Percentiles rank a stretch among this genome's conserved stretches.
These are phyloP conservation scores for Pyrrhia umbra DNA, from an alignment of 2,888 invertebrate genomes.

Conservation along the genomic window DNA sequence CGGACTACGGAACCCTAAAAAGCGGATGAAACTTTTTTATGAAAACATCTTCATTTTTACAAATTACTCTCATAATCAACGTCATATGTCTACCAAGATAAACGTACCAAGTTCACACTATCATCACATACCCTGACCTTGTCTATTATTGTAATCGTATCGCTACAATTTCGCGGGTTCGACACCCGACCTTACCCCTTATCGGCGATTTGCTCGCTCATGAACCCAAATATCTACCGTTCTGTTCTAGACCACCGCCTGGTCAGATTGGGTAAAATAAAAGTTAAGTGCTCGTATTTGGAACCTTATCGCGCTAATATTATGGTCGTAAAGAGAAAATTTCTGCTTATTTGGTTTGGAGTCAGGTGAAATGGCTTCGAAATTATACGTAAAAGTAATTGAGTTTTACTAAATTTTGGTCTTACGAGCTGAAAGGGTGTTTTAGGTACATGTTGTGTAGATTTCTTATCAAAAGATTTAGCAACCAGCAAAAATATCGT, in stretches of 20 bases:
- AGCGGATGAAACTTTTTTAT: too few species aligned
- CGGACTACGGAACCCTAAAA: too few species aligned
- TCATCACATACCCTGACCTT: slow-evolving; percentile 61
- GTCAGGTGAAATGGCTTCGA: slow-evolving; percentile 10
- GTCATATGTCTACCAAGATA: slow-evolving; percentile 25
- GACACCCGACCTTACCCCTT: slow-evolving; percentile 58
- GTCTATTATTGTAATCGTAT: slow-evolving; percentile 52
- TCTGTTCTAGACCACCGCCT: slow-evolving; percentile 10
- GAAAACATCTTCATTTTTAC: too few species aligned
- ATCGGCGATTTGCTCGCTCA: slow-evolving; percentile 58
- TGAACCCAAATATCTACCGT: slow-evolving; percentile 35
- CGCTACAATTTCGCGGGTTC: slow-evolving; percentile 62
- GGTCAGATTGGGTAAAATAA: slow-evolving; percentile 22
- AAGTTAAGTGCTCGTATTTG: slow-evolving; percentile 20
- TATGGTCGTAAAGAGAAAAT: not conserved
- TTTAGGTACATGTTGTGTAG: too few species aligned
- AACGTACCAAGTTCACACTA: slow-evolving; percentile 5
- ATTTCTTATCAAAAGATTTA: too few species aligned
- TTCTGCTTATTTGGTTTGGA: slow-evolving; percentile 1
- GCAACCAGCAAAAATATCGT: too few species aligned
- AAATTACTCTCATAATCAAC: too few species aligned
- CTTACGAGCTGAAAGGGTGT: not conserved
- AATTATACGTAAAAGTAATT: not conserved
- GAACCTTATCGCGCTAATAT: slow-evolving; percentile 1
- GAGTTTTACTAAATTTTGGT: not conserved